Evolutionary conservation across 2,888 invertebrate species (phyloP), one percentile per base, ranked within the genome.

Genomic region (Ochropacha duplaris): DNA sequence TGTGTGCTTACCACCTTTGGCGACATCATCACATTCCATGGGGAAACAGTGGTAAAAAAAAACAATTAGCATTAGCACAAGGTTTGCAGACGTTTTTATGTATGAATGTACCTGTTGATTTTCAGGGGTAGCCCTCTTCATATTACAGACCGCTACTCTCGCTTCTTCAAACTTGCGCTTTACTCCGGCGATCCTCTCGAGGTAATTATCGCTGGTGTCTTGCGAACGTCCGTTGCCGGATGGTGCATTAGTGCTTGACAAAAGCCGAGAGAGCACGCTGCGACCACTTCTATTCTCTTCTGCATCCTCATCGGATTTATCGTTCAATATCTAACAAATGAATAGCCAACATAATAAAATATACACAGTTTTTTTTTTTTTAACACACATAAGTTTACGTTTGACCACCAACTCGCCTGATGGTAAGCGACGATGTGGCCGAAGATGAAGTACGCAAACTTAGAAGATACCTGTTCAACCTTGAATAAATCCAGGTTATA

Each of bases 231-330:
- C 72, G 87, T 84, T 86, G 54, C 83, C 82, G 8, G 87, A 73
- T 5, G 89, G 84, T 4, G 88, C 88, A 62, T 88, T 90, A 62
- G 76, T 92, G 54, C 86, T 90, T 12, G 82, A 83, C 54, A 90
- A 78, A 64, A 90, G 74, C 69, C 94, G 94, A 0, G 94, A 94
- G 61, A 94, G 86, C 28, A 94, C 74, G 6, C 73, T 72, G 16
- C 81, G 75, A 68, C 84, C 87, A 73, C 87, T 93, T 70, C 93
- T 92, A 66, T 89, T 89, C 64, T 95, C 96, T 59, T 95, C 94
- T 64, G 95, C 95, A 69, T 97, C 97, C 70, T 96, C 96, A 72
- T 97, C 97, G 60, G 95, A 96, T 86, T 96, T 96, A 67, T 97
- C 96, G 80, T 97, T 97, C 64, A 97, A 91, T 84, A 97, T 94